Evolutionary conservation across 2,797 vertebrate genomes (phyloP), one percentile per base, ranked within the genome.

Genomic region (Rhadinocentrus ornatus): DNA sequence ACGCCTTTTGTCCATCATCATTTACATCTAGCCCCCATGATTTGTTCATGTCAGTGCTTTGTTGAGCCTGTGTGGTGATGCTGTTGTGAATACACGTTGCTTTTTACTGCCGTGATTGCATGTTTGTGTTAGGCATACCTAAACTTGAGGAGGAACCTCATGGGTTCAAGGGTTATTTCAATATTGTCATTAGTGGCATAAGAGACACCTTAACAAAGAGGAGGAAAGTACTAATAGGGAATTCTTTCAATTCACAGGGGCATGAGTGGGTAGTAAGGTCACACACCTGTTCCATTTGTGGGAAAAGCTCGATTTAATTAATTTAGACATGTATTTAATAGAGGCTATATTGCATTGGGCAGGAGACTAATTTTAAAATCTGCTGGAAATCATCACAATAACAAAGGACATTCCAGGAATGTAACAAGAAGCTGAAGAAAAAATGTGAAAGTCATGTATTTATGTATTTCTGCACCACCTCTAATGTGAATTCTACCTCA

Each of bases 61-160:
- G 69, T 54, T 22, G 16, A 52, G 39, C 22, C 9, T 26, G 72
- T 68, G 60, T 3, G 35, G 7, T 27, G 24, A 46, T 34, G 75
- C 76, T 81, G 72, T 76, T 71, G 41, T 85, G 73, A 81, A 77
- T 86, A 88, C 77, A 75, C 32, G 59, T 62, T 31, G 0, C 69
- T 67, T 71, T 87, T 58, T 69, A 84, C 69, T 75, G 66, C 61
- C 62, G 63, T 71, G 77, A 87, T 86, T 85, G 73, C 62, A 41
- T 86, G 83, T 89, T 90, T 92, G 69, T 69, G 22, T 67, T 71
- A 55, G 59, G 35, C 69, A 89, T 88, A 88, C 80, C 83, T 77
- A 34, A 81, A 66, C 72, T 68, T 22, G 48, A 50, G 56, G 44
- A 35, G 59, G 67, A 67, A 61, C 61, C 62, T 15, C 16, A 16